Base-by-base conservation (phyloP, 2,113 vertebrate genomes). In the Datnioides undecimradiatus region DNA sequence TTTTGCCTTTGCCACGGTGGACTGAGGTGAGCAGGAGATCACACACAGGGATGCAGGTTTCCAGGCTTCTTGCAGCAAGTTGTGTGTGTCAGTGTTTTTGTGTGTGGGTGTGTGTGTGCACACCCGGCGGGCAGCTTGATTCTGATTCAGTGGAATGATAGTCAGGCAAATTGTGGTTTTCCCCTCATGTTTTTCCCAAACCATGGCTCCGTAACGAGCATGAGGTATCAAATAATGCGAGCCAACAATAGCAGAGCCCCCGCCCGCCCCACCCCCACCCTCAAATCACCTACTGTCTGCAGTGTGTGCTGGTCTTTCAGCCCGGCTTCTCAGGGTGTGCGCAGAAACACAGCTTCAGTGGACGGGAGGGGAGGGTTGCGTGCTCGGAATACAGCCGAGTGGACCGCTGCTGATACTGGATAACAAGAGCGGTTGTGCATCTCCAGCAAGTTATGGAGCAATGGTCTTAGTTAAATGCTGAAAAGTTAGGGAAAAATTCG, bases 111-210 rank as follows among this genome's bases (percentile, higher is more conserved):
- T 52, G 46, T 25, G 75, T 54, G 57, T 23, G 23, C 14, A 23
- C 60, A n/a, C 40, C 71, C 52, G 51, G 29, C 12, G 45, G 66
- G 65, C 62, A 66, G 49, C 70, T 81, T 57, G 33, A 45, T 65
- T 73, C 60, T 27, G 64, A 55, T 68, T 83, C 51, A 41, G 5
- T 62, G 65, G 60, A 81, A 60, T 41, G 36, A 65, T 66, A 55
- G 41, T 78, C 27, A 23, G 13, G 33, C n/a, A 83, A 80, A 68
- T 71, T 66, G 67, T 21, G 76, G 77, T 84, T 69, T 68, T 60
- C 23, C 23, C 23, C 34, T 34, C 34, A 46, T 72, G 73, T 74
- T 76, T 69, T 54, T 9, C 64, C 43, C 57, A 34, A 77, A 43
- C 54, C 2, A 6, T 33, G 23, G 62, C 62, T 80, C 31, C 36